These are phyloP conservation scores for Stratiolaelaps scimitus DNA, from an alignment of 1,140 invertebrate species.

Conservation along the genomic window DNA sequence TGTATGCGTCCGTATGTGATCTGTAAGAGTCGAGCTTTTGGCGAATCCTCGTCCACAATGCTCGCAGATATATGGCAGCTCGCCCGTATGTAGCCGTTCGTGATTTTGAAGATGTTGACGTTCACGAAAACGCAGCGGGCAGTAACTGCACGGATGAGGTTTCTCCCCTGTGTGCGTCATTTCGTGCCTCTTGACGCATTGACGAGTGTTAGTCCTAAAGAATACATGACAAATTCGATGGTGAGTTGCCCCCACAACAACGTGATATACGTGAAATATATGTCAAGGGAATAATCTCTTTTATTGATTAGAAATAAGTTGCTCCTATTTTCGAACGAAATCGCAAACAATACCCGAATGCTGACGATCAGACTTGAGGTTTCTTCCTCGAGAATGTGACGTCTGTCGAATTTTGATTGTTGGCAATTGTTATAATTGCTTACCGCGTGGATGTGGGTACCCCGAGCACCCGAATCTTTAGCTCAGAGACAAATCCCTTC, in stretches of 20 bases:
- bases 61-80: slow-evolving; percentile 34
- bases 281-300: not conserved
- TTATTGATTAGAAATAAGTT: not conserved
- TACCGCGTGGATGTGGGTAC: no score
- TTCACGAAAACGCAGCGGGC: slow-evolving; percentile 69
- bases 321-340: not conserved
- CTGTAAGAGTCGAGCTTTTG: slow-evolving; percentile 18
- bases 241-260: not conserved
- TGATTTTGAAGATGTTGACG: slow-evolving; percentile 68
- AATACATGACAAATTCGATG: not conserved
- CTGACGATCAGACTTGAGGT: no score
- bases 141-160: slow-evolving; percentile 75
- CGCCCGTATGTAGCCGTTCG: slow-evolving; percentile 74
- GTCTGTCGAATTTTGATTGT: no score
- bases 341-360: not conserved
- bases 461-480: no score
- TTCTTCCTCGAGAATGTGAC: no score
- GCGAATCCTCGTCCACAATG: slow-evolving; percentile 32
- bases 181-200: slow-evolving; percentile 33
- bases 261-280: not conserved
- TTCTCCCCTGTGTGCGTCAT: slow-evolving; percentile 73
- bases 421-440: no score
- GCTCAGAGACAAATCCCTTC: no score
- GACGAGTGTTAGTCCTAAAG: not conserved
- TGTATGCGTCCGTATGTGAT: slow-evolving; percentile 21